phyloP scores from a whole-genome alignment of 2,888 invertebrate genomes.

The Agrilus cyanescens region DNA sequence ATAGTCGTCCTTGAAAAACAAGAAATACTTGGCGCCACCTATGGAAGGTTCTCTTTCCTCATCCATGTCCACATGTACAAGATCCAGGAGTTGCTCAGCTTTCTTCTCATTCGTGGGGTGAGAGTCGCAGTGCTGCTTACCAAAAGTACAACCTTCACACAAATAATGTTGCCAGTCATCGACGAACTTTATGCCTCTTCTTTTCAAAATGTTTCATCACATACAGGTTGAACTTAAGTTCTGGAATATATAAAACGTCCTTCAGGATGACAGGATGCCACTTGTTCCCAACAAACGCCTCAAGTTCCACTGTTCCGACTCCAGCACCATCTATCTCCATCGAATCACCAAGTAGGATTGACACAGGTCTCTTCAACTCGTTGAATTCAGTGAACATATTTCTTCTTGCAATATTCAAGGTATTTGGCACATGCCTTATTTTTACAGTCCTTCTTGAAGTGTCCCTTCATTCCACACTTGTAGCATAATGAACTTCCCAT shows the following conservation, averaged over 20 bases:
- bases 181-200: slow-evolving; percentile 5
- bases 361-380: background rate
- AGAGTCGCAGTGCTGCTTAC: slow-evolving; percentile 11
- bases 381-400: slow-evolving; percentile 9
- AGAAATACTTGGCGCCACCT: slow-evolving; percentile 22
- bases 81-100: slow-evolving; percentile 15
- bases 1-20: slow-evolving; percentile 20
- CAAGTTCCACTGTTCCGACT: slow-evolving; percentile 17
- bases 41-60: slow-evolving; percentile 19
- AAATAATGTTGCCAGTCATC: slow-evolving; percentile 13
- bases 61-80: slow-evolving; percentile 22
- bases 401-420: too few species aligned
- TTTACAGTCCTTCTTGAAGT: too few species aligned
- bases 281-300: slow-evolving; percentile 18
- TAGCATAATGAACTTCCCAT: too few species aligned
- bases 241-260: slow-evolving; percentile 14
- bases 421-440: too few species aligned
- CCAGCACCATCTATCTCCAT: slow-evolving; percentile 19
- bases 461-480: too few species aligned
- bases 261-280: slow-evolving; percentile 14
- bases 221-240: slow-evolving; percentile 18
- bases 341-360: slow-evolving; percentile 10
- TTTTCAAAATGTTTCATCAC: slow-evolving; percentile 6
- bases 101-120: slow-evolving; percentile 18
- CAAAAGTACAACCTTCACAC: slow-evolving; percentile 18